Percentiles rank a stretch among this genome's conserved stretches.
Conservation (phyloP, 2,888 invertebrate species). For the Orthosia cruda region DNA sequence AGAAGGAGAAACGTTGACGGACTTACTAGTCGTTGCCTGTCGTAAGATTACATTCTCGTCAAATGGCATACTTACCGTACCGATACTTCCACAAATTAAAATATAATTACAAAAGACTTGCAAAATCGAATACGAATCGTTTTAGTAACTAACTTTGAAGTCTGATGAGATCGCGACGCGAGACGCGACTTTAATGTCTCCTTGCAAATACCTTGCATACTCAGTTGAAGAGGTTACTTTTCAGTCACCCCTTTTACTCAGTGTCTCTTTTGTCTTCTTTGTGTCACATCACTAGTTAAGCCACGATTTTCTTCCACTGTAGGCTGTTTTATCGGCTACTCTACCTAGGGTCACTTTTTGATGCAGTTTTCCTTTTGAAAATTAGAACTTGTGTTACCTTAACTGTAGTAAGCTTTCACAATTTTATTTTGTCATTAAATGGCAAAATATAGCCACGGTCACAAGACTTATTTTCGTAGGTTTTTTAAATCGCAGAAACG, state of each 20-base stretch:
- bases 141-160: conserved; percentile 64
- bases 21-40: too few species aligned
- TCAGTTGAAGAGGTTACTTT: not conserved
- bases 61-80: too few species aligned
- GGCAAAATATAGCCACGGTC: not conserved
- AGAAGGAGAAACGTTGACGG: too few species aligned
- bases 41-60: too few species aligned
- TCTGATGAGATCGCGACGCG: conserved; percentile 24
- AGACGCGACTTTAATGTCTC: conserved; percentile 21
- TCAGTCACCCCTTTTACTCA: not conserved
- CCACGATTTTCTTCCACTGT: not conserved
- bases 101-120: not conserved
- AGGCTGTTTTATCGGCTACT: not conserved
- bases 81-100: too few species aligned
- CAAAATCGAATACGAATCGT: conserved; percentile 84
- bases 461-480: not conserved
- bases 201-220: not conserved
- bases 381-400: too few species aligned
- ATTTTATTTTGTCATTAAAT: not conserved
- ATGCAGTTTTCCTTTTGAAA: not conserved
- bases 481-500: not conserved
- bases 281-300: not conserved
- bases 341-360: not conserved
- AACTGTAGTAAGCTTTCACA: too few species aligned
- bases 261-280: not conserved